These are phyloP conservation scores for Rotaria magnacalcarata DNA, from an alignment of 2,888 invertebrate species.

Conservation along the genomic window DNA sequence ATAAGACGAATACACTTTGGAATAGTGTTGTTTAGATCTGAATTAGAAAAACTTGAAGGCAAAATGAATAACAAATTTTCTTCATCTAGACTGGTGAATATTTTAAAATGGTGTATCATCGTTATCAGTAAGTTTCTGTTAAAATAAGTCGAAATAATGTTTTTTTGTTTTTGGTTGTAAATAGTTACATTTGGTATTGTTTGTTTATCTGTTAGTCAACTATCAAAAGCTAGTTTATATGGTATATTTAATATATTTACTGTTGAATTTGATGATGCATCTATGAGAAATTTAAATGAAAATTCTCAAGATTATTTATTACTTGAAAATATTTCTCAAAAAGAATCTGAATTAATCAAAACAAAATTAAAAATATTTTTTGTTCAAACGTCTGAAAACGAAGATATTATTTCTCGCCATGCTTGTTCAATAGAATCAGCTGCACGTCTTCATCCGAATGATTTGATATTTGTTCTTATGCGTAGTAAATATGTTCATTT, in stretches of 20 bases:
- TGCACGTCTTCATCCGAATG: background rate
- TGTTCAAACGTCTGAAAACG: conserved; percentile 23
- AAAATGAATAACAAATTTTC: no score
- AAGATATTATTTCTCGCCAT: background rate
- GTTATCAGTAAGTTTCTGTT: no score
- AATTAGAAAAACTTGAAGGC: no score
- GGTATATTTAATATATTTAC: conserved; percentile 15
- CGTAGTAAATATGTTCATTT: background rate
- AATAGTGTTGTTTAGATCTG: no score
- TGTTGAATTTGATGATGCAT: background rate
- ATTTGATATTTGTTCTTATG: background rate
- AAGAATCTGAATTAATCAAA: background rate
- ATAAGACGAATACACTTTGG: no score
- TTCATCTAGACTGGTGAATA: no score
- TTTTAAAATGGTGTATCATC: no score
- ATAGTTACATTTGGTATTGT: background rate
- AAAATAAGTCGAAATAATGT: background rate
- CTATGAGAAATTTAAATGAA: background rate
- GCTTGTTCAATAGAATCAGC: conserved; percentile 33
- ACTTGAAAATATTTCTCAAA: background rate
- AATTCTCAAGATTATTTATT: background rate
- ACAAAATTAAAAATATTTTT: background rate
- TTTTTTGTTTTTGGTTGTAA: background rate
- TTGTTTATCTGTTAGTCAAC: background rate
- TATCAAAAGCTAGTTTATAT: conserved; percentile 34